Conservation (phyloP, 23 tunicate genomes). For the Trididemnum clinides region DNA sequence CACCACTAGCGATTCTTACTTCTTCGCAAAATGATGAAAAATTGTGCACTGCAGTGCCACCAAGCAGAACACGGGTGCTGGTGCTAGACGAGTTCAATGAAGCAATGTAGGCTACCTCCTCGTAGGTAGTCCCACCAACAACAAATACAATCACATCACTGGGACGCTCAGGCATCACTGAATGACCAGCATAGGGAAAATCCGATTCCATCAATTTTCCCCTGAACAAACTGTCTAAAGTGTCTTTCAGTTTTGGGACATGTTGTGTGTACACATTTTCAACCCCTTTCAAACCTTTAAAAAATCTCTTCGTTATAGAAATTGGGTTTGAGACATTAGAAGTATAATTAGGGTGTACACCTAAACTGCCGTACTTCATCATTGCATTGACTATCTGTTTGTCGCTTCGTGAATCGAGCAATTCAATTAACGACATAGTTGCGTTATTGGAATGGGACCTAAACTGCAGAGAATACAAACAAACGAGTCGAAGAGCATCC, state of each 20-base stretch:
- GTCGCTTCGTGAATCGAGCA: not conserved
- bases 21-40: slow-evolving; percentile 49
- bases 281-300: slow-evolving; percentile 92
- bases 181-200: slow-evolving; percentile 76
- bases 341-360: not conserved
- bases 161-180: slow-evolving; percentile 58
- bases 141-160: slow-evolving; percentile 90
- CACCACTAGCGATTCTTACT: slow-evolving; percentile 42
- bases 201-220: slow-evolving; percentile 62
- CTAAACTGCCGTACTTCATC: slow-evolving; percentile 59
- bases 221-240: slow-evolving; percentile 61
- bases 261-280: slow-evolving; percentile 99
- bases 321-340: slow-evolving; percentile 43
- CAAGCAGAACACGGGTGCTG: slow-evolving; percentile 63
- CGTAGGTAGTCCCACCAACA: slow-evolving; percentile 96
- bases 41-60: slow-evolving; percentile 82
- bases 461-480: slow-evolving; percentile 81
- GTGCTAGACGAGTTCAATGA: slow-evolving; percentile 57
- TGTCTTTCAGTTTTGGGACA: slow-evolving; percentile 68
- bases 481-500: slow-evolving; percentile 81
- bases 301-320: slow-evolving; percentile 68
- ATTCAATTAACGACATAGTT: slow-evolving; percentile 69
- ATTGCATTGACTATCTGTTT: slow-evolving; percentile 39
- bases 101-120: slow-evolving; percentile 80
- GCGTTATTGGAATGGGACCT: slow-evolving; percentile 74